Evolutionary conservation across 2,113 vertebrate species (phyloP), one percentile per base, ranked within the genome.

Genomic region (Ctenodactylus gundi): DNA sequence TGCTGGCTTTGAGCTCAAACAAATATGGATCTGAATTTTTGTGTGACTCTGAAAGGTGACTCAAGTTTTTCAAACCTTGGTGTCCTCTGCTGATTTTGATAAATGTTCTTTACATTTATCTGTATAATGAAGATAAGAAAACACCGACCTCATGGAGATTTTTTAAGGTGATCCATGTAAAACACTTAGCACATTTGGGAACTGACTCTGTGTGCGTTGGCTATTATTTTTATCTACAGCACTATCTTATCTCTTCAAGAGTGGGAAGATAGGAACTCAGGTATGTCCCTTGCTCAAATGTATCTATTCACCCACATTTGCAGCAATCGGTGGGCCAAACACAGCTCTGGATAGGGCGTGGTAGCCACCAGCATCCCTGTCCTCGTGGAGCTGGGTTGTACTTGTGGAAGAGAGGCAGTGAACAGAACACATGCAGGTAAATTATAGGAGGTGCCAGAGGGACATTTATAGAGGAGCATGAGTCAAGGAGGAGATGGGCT

Each of bases 181-280:
- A 81, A 55, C 41, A 39, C 65, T 89, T 27, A 62, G 58, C 12
- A 55, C 44, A 76, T 76, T 90, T 94, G 41, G 73, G 68, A 90
- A 25, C 21, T 31, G 82, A 39, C 13, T 27, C 53, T 1, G 27
- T 55, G 55, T 55, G 21, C 23, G 29, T 53, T 80, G 78, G 77
- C 34, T 21, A 31, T 73, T 46, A 62, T 31, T 83, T 85, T 72
- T 68, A 62, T 64, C 68, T 25, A 2, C 25, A 86, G 44, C 18
- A 53, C n/a, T 78, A n/a, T 85, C 36, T 75, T 81, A 20, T 80
- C 34, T 29, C 87, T 70, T 91, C 20, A 91, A 64, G 77, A 62
- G 62, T 94, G n/a, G 23, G 21, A 36, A 29, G 25, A 55, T 18
- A 76, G 29, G 21, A 78, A 44, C 53, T 67, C 39, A 84, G 23